These are phyloP conservation scores for Agonopterix heracliana DNA, from an alignment of 2,888 invertebrate species.

Conservation along the genomic window DNA sequence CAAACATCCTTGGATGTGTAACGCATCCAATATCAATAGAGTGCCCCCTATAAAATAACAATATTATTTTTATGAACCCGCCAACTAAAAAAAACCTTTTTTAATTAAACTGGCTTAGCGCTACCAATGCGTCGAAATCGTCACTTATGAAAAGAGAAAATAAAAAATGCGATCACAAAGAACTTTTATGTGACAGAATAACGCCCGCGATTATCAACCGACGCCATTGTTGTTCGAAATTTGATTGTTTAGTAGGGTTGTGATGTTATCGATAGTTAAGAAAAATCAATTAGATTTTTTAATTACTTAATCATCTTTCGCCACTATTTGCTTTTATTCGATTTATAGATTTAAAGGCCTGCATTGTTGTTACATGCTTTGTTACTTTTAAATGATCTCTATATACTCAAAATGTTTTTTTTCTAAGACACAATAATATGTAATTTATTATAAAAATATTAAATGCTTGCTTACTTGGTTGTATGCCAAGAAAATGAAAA, in stretches of 20 bases:
- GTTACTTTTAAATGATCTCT: too few species aligned
- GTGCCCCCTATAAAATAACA: conserved; percentile 40
- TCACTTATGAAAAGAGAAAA: conserved; percentile 19
- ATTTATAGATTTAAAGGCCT: too few species aligned
- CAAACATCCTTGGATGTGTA: conserved; percentile 34
- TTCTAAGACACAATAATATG: too few species aligned
- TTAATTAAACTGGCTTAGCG: conserved; percentile 67
- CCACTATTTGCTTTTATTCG: too few species aligned
- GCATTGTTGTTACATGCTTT: too few species aligned
- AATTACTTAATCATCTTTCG: too few species aligned
- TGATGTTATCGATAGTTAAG: conserved; percentile 2
- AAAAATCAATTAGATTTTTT: too few species aligned
- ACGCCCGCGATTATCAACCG: conserved; percentile 63
- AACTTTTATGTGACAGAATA: conserved; percentile 48
- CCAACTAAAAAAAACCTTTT: conserved; percentile 42
- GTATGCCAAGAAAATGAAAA: too few species aligned
- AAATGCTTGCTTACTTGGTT: too few species aligned
- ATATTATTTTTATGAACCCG: conserved; percentile 70
- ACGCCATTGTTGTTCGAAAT: conserved; percentile 64
- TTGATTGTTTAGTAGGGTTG: conserved; percentile 60
- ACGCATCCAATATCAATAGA: conserved; percentile 30
- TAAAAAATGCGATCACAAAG: conserved; percentile 46
- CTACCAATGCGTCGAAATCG: conserved; percentile 24
- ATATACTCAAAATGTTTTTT: too few species aligned
- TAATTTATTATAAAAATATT: too few species aligned